Evolutionary conservation across 2,888 invertebrate species (phyloP).

Genomic region (Limulus polyphemus): DNA sequence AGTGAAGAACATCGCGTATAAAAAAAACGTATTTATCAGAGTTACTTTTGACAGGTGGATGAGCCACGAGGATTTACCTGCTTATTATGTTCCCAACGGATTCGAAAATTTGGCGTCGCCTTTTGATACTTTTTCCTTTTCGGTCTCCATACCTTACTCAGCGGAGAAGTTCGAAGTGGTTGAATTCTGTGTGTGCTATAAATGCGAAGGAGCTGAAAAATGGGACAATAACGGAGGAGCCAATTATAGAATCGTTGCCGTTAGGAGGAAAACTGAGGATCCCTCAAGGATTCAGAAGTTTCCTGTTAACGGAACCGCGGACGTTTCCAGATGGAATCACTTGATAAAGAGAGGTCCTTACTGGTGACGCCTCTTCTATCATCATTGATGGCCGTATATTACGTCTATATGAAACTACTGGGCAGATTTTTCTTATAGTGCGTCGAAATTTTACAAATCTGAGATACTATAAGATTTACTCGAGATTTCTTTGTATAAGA

Average conservation of each 20-base stretch:
- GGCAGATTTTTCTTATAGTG: no score
- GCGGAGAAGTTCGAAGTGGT: slow-evolving; percentile 36
- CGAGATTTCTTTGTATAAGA: no score
- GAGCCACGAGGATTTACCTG: slow-evolving; percentile 62
- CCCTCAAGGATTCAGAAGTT: neutral
- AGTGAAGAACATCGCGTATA: slow-evolving; percentile 76
- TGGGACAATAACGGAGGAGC: slow-evolving; percentile 77
- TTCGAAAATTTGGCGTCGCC: slow-evolving; percentile 40
- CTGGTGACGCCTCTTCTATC: slow-evolving; percentile 38
- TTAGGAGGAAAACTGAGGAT: slow-evolving; percentile 6
- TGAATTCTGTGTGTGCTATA: slow-evolving; percentile 81
- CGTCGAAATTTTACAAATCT: no score
- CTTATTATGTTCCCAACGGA: slow-evolving; percentile 52
- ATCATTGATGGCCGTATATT: no score
- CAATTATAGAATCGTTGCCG: slow-evolving; percentile 46
- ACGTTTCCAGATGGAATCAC: slow-evolving; percentile 47
- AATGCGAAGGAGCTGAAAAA: slow-evolving; percentile 54
- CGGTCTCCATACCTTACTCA: slow-evolving; percentile 50
- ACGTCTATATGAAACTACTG: no score
- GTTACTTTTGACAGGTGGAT: slow-evolving; percentile 71
- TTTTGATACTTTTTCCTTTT: slow-evolving; percentile 82
- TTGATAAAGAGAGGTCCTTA: slow-evolving; percentile 45
- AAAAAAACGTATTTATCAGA: slow-evolving; percentile 71
- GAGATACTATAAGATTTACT: no score
- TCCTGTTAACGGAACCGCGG: slow-evolving; percentile 28